Percentiles rank a stretch among this genome's conserved stretches.
These are phyloP conservation scores for Patella caerulea DNA, from an alignment of 2,888 invertebrate genomes.

Conservation along the genomic window DNA sequence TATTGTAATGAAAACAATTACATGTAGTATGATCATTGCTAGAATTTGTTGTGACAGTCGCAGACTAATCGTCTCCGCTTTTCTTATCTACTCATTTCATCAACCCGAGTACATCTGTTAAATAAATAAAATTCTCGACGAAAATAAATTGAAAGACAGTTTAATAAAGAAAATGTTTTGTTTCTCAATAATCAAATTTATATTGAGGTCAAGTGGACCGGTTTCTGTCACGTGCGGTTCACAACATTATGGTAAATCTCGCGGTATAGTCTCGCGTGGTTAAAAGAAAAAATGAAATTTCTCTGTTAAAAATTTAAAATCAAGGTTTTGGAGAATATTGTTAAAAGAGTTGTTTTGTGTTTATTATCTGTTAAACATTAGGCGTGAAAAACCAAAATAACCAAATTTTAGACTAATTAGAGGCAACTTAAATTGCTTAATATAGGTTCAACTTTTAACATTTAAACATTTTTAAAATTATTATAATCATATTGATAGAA, in stretches of 20 bases:
- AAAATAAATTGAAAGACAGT: slow-evolving; percentile 5
- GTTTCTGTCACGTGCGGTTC: neutral
- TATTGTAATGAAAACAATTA: too few relatives aligned
- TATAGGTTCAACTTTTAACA: too few relatives aligned
- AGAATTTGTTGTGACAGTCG: neutral
- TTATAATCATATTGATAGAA: too few relatives aligned
- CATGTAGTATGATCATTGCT: too few relatives aligned
- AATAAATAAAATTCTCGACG: neutral
- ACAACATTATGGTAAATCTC: neutral
- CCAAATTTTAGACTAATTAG: too few relatives aligned
- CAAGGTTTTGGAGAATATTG: too few relatives aligned
- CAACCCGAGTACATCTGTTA: neutral
- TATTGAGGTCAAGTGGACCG: neutral
- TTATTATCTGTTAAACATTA: too few relatives aligned
- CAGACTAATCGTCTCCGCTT: neutral
- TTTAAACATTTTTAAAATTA: too few relatives aligned
- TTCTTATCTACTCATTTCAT: neutral
- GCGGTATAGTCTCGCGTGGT: neutral
- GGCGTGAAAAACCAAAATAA: too few relatives aligned
- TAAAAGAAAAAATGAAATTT: neutral
- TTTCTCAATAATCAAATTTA: slow-evolving; percentile 5
- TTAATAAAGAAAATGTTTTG: neutral
- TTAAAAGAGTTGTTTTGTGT: too few relatives aligned
- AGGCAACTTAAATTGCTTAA: too few relatives aligned
- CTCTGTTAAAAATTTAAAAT: too few relatives aligned